phyloP scores from a whole-genome alignment of 2,888 invertebrate species.

The Druceiella hillmani region DNA sequence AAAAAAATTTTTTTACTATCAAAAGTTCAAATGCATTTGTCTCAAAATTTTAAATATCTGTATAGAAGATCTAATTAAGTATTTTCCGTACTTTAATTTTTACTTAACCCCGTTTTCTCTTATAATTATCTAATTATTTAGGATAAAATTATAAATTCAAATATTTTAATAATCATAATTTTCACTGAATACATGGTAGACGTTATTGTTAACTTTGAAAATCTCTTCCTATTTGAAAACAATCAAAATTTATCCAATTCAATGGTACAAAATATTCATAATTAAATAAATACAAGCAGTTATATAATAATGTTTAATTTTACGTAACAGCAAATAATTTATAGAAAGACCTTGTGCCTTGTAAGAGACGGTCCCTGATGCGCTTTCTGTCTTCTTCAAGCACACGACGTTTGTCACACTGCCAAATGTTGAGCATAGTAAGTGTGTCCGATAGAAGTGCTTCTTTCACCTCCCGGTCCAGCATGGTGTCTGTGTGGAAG shows the following conservation, averaged over 20 bases:
- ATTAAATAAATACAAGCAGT: neutral
- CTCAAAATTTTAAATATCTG: no score
- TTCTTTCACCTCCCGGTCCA: conserved; percentile 85
- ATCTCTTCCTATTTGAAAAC: neutral
- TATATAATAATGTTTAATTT: neutral
- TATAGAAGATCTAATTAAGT: no score
- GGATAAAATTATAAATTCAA: no score
- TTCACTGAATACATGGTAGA: no score
- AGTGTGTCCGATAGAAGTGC: conserved; percentile 71
- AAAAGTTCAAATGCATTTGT: no score
- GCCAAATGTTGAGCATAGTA: conserved; percentile 68
- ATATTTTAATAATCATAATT: no score
- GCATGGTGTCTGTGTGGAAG: conserved; percentile 81
- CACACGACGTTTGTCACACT: conserved; percentile 67
- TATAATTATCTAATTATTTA: no score
- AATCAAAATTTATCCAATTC: conserved; percentile 9
- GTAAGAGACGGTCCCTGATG: conserved; percentile 63
- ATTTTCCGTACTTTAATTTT: no score
- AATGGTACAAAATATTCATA: neutral
- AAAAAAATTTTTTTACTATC: no score
- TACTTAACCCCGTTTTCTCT: no score
- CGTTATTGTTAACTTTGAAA: no score
- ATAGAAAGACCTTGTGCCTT: conserved; percentile 49
- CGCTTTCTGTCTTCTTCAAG: conserved; percentile 69
- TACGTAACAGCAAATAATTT: conserved; percentile 3